phyloP scores from a whole-genome alignment of 2,797 vertebrate species.

The Sebastes steindachneri region DNA sequence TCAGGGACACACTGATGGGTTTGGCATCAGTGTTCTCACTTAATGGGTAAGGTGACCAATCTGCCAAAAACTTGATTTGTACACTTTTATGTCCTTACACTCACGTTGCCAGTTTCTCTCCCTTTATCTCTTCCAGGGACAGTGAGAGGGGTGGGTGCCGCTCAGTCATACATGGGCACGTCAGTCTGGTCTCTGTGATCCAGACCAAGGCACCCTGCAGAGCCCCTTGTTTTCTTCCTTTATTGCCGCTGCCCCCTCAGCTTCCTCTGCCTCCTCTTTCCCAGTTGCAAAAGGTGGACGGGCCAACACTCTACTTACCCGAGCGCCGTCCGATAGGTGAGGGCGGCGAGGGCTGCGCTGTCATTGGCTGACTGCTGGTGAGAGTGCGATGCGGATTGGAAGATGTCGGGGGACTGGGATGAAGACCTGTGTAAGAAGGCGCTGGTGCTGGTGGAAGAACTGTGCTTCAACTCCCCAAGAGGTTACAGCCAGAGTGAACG shows the following conservation, averaged over 20 bases:
- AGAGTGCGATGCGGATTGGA: constrained; percentile 88
- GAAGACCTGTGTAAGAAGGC: constrained; percentile 93
- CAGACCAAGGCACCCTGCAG: constrained; percentile 41
- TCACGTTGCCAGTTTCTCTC: constrained; percentile 26
- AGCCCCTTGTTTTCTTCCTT: constrained; percentile 31
- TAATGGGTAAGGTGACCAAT: constrained; percentile 59
- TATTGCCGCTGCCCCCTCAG: neutral
- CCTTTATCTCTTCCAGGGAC: constrained; percentile 53
- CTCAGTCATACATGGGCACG: constrained; percentile 52
- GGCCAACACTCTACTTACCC: constrained; percentile 43
- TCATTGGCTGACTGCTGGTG: constrained; percentile 78
- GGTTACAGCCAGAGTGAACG: constrained; percentile 86
- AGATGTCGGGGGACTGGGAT: constrained; percentile 95
- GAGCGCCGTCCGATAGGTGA: constrained; percentile 68
- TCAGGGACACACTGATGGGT: constrained; percentile 44
- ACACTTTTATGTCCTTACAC: constrained; percentile 36
- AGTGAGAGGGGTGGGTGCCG: constrained; percentile 52
- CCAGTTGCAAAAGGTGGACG: constrained; percentile 68
- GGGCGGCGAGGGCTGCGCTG: constrained; percentile 75
- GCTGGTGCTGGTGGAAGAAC: constrained; percentile 88
- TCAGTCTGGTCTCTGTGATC: constrained; percentile 66
- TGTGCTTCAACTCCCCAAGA: constrained; percentile 86
- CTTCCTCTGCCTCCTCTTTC: constrained; percentile 8
- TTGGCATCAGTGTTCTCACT: constrained; percentile 43
- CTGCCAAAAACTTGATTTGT: constrained; percentile 57